These are phyloP conservation scores for Cryptocephalus primarius DNA, from an alignment of 2,888 invertebrate species.

Conservation along the genomic window DNA sequence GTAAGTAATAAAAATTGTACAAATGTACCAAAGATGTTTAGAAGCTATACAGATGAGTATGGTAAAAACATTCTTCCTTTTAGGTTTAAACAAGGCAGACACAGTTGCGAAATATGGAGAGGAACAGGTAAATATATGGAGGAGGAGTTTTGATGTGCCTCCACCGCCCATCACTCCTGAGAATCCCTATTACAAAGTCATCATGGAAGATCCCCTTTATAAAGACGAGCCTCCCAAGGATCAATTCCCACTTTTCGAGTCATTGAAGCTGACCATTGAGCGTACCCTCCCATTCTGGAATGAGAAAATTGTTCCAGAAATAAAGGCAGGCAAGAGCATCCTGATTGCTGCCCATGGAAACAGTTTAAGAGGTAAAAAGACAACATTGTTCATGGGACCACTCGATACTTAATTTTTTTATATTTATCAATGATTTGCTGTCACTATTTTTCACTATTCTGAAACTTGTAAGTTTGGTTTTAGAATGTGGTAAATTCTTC, in stretches of 20 bases:
- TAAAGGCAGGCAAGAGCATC: conserved; percentile 71
- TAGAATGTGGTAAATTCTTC: background rate
- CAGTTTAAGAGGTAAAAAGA: conserved; percentile 56
- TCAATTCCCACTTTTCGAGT: conserved; percentile 78
- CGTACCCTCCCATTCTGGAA: conserved; percentile 87
- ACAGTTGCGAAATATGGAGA: conserved; percentile 57
- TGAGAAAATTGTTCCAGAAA: conserved; percentile 71
- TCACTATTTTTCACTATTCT: too few species aligned
- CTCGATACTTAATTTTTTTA: too few species aligned
- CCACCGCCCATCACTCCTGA: conserved; percentile 75
- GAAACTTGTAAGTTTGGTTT: background rate
- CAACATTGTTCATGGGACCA: too few species aligned
- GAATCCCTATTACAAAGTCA: conserved; percentile 66
- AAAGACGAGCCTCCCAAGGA: conserved; percentile 57
- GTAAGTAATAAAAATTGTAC: background rate
- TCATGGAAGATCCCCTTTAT: conserved; percentile 66
- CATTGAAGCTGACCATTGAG: conserved; percentile 72
- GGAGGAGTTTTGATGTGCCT: conserved; percentile 74
- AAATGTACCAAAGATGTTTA: background rate
- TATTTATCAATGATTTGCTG: too few species aligned
- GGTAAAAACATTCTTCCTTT: background rate
- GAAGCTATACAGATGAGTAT: background rate
- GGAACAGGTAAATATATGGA: conserved; percentile 65
- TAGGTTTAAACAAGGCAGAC: conserved; percentile 51
- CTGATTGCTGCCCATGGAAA: conserved; percentile 85